Evolutionary conservation across 2,797 vertebrate species (phyloP), one percentile per base, ranked within the genome.

Genomic region (Cossypha niveicapilla): DNA sequence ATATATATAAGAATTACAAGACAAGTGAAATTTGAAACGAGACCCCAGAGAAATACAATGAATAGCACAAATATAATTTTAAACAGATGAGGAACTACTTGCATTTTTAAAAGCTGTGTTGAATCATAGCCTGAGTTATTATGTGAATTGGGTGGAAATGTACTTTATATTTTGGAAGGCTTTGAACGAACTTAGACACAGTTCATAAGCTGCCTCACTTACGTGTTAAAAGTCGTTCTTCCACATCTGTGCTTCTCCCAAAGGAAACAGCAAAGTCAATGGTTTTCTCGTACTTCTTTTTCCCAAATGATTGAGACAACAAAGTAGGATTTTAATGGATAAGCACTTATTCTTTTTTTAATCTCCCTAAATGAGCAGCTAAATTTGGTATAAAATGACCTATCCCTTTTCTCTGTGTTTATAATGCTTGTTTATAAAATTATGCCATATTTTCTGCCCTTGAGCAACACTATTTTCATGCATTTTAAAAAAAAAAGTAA

Each of bases 201-300:
- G 84, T 75, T 86, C 89, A 84, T 88, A 95, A 94, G 76, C 90
- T 94, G 71, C 65, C 48, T 95, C 76, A 93, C 79, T 88, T 92
- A 96, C 88, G 84, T 91, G 86, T 92, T 93, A 93, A 90, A 96
- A 96, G 90, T 48, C 84, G 45, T 80, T 95, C 92, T 88, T 90
- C 86, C 81, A 93, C 80, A 90, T 80, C 94, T 94, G 90, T 92
- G 78, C 67, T 94, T 93, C 70, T 85, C 88, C 79, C 72, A 91
- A 45, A 93, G 84, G 90, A 96, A 95, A 86, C 51, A 88, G 71
- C 56, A 91, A 90, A 90, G 84, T 96, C 88, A 86, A 92, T 80
- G 65, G 54, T 65, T 91, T 93, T 66, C 86, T 91, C 88, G 83
- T 94, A 88, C 73, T 62, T 76, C 86, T 90, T 91, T 56, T n/a